Conservation (phyloP, 2,888 invertebrate genomes). For the Blastobasis adustella region DNA sequence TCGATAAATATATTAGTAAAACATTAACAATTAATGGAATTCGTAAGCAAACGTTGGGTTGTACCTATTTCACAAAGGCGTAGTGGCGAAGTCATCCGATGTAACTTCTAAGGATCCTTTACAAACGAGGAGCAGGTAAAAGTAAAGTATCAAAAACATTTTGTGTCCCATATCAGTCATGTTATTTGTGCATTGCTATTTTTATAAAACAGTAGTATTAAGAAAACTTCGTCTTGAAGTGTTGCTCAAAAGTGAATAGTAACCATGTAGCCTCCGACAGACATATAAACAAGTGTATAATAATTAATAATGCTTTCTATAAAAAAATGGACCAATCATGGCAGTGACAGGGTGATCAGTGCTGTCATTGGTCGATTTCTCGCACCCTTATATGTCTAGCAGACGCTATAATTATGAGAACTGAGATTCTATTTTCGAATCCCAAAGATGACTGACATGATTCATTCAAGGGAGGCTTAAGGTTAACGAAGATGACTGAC, state of each 20-base stretch:
- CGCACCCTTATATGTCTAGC: slow-evolving; percentile 66
- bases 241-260: slow-evolving; percentile 68
- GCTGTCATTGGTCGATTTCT: slow-evolving; percentile 72
- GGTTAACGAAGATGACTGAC: background rate
- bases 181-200: slow-evolving; percentile 69
- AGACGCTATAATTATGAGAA: slow-evolving; percentile 55
- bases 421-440: slow-evolving; percentile 59
- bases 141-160: slow-evolving; percentile 70
- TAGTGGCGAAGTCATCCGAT: slow-evolving; percentile 50
- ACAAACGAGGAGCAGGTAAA: slow-evolving; percentile 47
- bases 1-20: too few species aligned
- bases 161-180: slow-evolving; percentile 73
- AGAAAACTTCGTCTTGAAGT: slow-evolving; percentile 67
- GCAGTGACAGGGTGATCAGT: slow-evolving; percentile 64
- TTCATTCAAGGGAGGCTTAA: background rate
- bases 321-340: slow-evolving; percentile 71
- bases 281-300: slow-evolving; percentile 71
- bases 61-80: slow-evolving; percentile 31
- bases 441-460: slow-evolving; percentile 20
- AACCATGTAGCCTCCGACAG: slow-evolving; percentile 70
- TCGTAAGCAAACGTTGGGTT: slow-evolving; percentile 40
- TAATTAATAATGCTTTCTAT: slow-evolving; percentile 48
- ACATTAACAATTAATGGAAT: slow-evolving; percentile 28
- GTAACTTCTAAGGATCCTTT: slow-evolving; percentile 26
- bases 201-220: slow-evolving; percentile 52